Conservation (phyloP, 2,797 vertebrate species). For the Sebastes paucispinis region DNA sequence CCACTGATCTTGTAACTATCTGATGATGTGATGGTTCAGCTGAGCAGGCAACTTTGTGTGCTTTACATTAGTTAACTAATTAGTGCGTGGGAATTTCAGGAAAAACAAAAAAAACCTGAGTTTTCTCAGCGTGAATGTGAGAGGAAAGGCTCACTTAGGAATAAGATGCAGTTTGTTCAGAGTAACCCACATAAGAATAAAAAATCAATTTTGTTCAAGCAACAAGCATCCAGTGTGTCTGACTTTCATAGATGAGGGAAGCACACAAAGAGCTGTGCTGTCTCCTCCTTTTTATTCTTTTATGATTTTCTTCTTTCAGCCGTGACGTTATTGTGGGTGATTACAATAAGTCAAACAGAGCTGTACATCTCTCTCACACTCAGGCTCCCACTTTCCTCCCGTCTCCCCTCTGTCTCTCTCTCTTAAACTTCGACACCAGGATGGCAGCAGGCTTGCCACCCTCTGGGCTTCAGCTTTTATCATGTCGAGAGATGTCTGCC, state of each 20-base stretch:
- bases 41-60: neutral
- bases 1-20: neutral
- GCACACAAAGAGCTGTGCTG: neutral
- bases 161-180: neutral
- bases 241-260: neutral
- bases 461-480: slow-evolving; percentile 40
- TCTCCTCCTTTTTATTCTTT: neutral
- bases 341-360: slow-evolving; percentile 9
- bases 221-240: neutral
- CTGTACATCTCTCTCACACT: neutral
- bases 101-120: neutral
- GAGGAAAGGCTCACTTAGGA: neutral
- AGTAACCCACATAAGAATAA: neutral
- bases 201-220: neutral
- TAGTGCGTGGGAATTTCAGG: neutral
- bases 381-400: neutral
- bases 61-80: neutral
- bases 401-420: neutral
- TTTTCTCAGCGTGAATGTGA: no score
- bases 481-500: slow-evolving; percentile 37
- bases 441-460: slow-evolving; percentile 27
- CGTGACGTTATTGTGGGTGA: neutral
- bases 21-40: neutral
- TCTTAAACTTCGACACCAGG: neutral
- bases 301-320: neutral